Conservation (phyloP, 2,113 vertebrate species). For the Arizona elegans region DNA sequence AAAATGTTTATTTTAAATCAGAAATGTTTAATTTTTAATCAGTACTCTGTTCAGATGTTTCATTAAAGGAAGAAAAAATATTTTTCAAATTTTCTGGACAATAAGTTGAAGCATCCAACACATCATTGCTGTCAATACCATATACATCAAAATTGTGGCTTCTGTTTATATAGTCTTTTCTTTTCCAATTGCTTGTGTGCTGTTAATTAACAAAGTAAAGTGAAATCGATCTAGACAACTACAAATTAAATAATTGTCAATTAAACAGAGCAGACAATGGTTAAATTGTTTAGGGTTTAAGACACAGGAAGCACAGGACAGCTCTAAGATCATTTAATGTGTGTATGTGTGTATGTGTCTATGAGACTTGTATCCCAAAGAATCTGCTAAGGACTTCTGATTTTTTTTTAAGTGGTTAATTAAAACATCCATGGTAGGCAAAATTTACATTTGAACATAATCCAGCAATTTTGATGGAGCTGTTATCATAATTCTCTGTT, state of each 20-base stretch:
- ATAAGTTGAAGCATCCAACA: neutral
- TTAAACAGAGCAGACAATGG: neutral
- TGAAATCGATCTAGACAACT: neutral
- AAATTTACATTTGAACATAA: neutral
- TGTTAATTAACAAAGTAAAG: neutral
- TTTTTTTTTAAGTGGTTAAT: neutral
- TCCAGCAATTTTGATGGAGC: neutral
- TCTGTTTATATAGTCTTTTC: neutral
- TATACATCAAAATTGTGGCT: neutral
- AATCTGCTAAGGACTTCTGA: neutral
- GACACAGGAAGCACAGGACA: neutral
- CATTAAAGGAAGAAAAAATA: neutral
- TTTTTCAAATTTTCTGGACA: neutral
- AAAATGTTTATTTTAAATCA: neutral
- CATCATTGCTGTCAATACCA: neutral
- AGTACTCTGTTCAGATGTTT: neutral
- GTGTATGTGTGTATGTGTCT: neutral
- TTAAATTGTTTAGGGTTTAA: neutral
- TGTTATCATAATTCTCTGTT: neutral
- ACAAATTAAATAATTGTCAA: neutral
- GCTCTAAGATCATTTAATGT: neutral
- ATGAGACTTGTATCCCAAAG: neutral
- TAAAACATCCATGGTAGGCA: neutral
- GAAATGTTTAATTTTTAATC: neutral
- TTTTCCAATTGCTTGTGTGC: neutral